phyloP scores from a whole-genome alignment of 92 coral and sea anemone species.

The Porites divaricata region DNA sequence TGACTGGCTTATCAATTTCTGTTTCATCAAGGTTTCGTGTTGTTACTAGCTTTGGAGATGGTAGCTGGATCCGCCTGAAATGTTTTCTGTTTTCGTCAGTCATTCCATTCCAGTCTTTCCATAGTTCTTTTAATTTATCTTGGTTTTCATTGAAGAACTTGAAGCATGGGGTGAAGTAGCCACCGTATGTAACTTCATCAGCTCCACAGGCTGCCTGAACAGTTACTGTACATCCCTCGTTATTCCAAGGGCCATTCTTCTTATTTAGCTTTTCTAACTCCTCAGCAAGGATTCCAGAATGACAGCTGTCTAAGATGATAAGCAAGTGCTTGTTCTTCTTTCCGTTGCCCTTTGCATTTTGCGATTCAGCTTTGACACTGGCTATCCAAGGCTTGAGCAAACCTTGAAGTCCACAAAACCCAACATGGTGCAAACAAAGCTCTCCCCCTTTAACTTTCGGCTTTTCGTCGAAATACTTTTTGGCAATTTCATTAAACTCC shows the following conservation, averaged over 20 bases:
- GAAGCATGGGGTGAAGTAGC: slow-evolving; percentile 61
- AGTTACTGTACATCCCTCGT: slow-evolving; percentile 47
- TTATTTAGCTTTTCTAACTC: slow-evolving; percentile 28
- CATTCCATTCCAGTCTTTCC: slow-evolving; percentile 35
- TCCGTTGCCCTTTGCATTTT: neutral
- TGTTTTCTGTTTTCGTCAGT: neutral
- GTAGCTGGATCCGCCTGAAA: slow-evolving; percentile 1
- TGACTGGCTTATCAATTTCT: neutral
- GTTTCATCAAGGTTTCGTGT: neutral
- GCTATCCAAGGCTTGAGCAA: slow-evolving; percentile 54
- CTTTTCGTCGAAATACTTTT: neutral
- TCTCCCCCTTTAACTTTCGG: slow-evolving; percentile 57
- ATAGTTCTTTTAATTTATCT: neutral
- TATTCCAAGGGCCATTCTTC: neutral
- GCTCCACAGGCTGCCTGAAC: slow-evolving; percentile 59
- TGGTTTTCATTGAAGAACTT: slow-evolving; percentile 40
- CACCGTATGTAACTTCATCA: slow-evolving; percentile 32
- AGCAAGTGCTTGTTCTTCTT: slow-evolving; percentile 66
- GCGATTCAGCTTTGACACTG: slow-evolving; percentile 21
- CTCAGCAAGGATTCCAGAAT: slow-evolving; percentile 53
- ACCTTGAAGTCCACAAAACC: slow-evolving; percentile 59
- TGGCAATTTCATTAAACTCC: neutral
- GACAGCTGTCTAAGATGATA: slow-evolving; percentile 59
- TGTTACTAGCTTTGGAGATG: slow-evolving; percentile 52
- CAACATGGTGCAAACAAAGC: slow-evolving; percentile 44